Conservation (phyloP, 2,797 vertebrate species). For the Peromyscus eremicus region DNA sequence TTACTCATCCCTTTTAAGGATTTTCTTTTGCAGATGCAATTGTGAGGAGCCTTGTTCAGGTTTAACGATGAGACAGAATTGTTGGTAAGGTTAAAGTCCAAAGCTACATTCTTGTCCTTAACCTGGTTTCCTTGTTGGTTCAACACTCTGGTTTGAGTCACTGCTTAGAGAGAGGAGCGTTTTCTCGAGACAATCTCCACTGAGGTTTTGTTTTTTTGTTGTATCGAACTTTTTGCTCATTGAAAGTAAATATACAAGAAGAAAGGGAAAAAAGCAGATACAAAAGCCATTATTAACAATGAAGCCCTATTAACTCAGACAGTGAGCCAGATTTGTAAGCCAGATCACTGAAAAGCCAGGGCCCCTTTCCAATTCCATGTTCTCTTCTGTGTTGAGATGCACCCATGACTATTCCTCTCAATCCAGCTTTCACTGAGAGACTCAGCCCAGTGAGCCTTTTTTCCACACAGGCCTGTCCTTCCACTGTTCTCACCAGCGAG, state of each 20-base stretch:
- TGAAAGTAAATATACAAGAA: not conserved
- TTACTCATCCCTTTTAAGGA: not conserved
- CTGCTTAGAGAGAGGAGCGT: not conserved
- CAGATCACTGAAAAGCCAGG: not conserved
- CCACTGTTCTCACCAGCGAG: not conserved
- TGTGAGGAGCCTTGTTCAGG: not conserved
- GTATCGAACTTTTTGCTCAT: not conserved
- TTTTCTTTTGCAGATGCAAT: not conserved
- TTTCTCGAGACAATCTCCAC: not conserved
- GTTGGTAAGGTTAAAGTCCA: not conserved
- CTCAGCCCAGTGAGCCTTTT: not conserved
- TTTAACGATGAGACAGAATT: not conserved
- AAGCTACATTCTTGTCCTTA: not conserved
- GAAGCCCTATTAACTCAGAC: not conserved
- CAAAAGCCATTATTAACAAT: not conserved
- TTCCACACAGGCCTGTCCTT: not conserved
- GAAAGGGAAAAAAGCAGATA: not conserved
- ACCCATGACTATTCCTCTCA: not conserved
- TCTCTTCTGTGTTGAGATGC: not conserved
- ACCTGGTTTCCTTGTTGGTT: not conserved
- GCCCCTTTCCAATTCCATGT: not conserved
- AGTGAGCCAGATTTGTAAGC: not conserved
- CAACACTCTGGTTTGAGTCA: not conserved
- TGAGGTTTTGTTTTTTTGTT: not conserved
- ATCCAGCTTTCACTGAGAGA: not conserved